Base-by-base conservation (phyloP, 2,797 vertebrate genomes). In the Sternarchorhynchus goeldii region DNA sequence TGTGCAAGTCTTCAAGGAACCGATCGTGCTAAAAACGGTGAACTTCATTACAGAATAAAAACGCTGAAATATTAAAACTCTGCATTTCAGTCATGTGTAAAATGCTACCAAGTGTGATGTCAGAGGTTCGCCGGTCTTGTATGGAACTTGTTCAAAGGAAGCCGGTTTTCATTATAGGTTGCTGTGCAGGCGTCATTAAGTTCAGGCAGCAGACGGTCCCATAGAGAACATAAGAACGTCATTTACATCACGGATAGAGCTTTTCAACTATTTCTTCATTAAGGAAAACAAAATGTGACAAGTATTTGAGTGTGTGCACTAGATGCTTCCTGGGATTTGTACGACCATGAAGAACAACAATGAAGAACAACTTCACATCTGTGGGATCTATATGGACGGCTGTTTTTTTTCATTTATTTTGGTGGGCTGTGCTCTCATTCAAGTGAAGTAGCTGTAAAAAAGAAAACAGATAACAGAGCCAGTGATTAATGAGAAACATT, bases 401-500 rank as follows among this genome's bases (percentile, higher is more conserved):
- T 20, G 62, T 29, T 10, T 21, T 21, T 29, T 75, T 71, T 53
- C 64, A 20, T 2, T 71, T 32, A 16, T 25, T 45, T 75, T 58
- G 56, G 53, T 58, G 74, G 53, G 72, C 50, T 72, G 20, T 55
- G 17, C 36, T 57, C 53, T 67, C 36, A 14, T 70, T 64, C 58
- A 72, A 62, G 56, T 34, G 12, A 66, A 76, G 39, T 65, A 62
- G 63, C 21, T 60, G 60, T 79, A 53, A 14, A 1, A 55, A 50
- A 16, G 81, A 57, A 81, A 84, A 88, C 87, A 81, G 76, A 84
- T 79, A 87, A 88, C 86, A 88, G 70, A 83, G 82, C 83, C 84
- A 87, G 75, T 88, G 85, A 91, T 91, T 91, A 91, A 91, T 91
- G 88, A 87, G 86, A 90, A 90, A 91, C 85, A 87, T 90, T 90